Evolutionary conservation across 2,797 vertebrate species (phyloP).

Genomic region (Megaceryle alcyon): DNA sequence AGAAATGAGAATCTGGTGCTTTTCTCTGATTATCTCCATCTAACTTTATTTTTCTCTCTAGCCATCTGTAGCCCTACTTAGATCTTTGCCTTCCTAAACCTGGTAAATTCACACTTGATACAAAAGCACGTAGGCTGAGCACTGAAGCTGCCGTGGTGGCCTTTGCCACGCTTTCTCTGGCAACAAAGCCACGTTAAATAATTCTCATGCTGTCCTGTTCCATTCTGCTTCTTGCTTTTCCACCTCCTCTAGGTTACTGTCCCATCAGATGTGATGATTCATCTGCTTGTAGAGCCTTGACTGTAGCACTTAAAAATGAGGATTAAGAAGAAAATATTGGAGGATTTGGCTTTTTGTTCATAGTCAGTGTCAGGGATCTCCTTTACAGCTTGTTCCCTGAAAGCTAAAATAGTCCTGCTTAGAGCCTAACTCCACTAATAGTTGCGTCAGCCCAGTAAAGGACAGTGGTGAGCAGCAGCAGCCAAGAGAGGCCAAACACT

Average conservation of each 20-base stretch:
- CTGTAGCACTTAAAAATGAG: neutral
- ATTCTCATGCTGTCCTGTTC: neutral
- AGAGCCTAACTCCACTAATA: neutral
- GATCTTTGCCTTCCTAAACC: neutral
- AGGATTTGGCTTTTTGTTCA: neutral
- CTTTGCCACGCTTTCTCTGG: neutral
- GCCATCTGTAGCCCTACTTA: neutral
- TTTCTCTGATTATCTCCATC: neutral
- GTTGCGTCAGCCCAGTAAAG: neutral
- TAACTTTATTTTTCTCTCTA: neutral
- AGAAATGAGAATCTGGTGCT: neutral
- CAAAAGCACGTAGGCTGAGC: neutral
- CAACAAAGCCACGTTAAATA: neutral
- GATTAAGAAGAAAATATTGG: neutral
- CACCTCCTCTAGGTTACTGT: neutral
- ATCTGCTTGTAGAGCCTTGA: neutral
- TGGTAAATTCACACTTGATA: neutral
- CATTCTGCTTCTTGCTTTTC: neutral
- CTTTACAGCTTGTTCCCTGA: neutral
- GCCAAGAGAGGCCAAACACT: neutral
- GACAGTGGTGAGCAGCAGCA: neutral
- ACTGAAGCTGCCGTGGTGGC: neutral
- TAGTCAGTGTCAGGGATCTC: neutral
- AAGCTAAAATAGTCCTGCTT: neutral
- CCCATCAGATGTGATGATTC: neutral